Percentiles rank a stretch among this genome's conserved stretches.
Evolutionary conservation across 2,797 vertebrate genomes (phyloP).

Genomic region (Tokudaia tokunoshimensis): DNA sequence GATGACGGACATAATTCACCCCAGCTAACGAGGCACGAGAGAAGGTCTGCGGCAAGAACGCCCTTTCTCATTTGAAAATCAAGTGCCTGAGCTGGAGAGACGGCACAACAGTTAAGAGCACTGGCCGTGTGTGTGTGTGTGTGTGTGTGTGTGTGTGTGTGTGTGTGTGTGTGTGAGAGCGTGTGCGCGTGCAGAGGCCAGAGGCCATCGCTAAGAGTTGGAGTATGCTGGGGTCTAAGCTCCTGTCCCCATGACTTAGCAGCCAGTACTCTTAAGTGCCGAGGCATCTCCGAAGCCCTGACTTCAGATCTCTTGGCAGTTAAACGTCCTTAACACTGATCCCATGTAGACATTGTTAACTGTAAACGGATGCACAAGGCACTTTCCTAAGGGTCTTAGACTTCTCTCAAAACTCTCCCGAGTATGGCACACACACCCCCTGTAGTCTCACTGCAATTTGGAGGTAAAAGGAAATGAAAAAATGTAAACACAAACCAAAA

Average conservation of each 20-base stretch:
- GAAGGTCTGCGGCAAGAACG: neutral
- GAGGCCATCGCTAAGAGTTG: neutral
- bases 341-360: neutral
- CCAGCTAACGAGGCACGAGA: neutral
- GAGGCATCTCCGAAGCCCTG: neutral
- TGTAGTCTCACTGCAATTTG: neutral
- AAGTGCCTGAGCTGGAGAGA: neutral
- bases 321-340: neutral
- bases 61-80: neutral
- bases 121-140: neutral
- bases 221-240: neutral
- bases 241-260: neutral
- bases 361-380: neutral
- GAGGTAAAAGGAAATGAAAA: neutral
- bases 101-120: neutral
- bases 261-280: neutral
- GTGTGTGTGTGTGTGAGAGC: too few relatives aligned
- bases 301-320: neutral
- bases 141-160: neutral
- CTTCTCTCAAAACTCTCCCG: neutral
- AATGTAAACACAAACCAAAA: neutral
- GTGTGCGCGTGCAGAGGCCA: neutral
- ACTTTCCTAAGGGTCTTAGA: neutral
- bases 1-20: neutral
- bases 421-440: too few relatives aligned